These are phyloP conservation scores for Pseudachorutes palmiensis DNA, from an alignment of 1,140 invertebrate genomes.

Conservation along the genomic window DNA sequence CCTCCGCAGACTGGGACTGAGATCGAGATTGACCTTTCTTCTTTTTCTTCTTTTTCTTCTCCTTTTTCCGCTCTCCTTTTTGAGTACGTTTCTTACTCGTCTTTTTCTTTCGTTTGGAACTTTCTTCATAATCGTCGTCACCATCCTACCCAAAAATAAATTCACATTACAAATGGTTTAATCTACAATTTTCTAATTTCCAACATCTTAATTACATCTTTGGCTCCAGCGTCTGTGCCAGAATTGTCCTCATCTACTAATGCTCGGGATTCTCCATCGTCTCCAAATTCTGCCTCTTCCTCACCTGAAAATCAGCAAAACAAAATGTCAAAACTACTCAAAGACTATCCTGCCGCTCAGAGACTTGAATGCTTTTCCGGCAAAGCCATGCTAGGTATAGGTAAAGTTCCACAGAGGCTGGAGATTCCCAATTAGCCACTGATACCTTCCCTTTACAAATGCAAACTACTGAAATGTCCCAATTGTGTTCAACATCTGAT, in stretches of 20 bases:
- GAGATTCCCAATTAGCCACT: no score
- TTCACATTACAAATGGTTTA: not conserved
- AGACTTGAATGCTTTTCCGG: no score
- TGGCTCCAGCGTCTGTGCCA: not conserved
- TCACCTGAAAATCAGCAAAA: constrained; percentile 7
- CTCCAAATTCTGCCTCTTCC: constrained; percentile 18
- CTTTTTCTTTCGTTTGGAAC: constrained; percentile 66
- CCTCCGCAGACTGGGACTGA: constrained; percentile 66
- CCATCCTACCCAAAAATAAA: constrained; percentile 47
- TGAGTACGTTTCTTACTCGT: constrained; percentile 86
- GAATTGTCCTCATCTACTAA: not conserved
- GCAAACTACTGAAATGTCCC: no score
- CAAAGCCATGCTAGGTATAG: no score
- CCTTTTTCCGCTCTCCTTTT: constrained; percentile 74
- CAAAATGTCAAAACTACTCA: not conserved
- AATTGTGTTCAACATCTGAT: no score
- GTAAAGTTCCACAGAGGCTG: no score
- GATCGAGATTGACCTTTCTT: constrained; percentile 56
- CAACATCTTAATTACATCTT: not conserved
- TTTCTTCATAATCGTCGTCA: constrained; percentile 77
- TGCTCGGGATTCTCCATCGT: constrained; percentile 3
- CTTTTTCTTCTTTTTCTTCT: constrained; percentile 86
- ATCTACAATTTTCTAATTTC: not conserved
- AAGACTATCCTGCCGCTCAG: no score
- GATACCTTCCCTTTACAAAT: no score